Evolutionary conservation across 2,797 vertebrate species (phyloP).

Genomic region (Hippopotamyrus pictus): DNA sequence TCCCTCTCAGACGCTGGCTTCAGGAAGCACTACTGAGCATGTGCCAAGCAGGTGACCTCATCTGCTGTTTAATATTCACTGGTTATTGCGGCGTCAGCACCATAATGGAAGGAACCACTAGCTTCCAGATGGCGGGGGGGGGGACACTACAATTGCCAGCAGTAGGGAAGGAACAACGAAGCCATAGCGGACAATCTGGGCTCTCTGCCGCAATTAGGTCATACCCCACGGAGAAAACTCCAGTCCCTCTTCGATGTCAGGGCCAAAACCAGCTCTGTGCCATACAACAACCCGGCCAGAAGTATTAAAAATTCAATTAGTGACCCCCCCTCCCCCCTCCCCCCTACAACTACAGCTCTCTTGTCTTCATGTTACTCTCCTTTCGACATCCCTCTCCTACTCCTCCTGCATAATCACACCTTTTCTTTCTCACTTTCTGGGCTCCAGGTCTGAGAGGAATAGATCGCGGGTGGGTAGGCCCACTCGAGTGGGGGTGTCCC

Average conservation of each 20-base stretch:
- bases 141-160: neutral
- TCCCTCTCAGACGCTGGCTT: neutral
- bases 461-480: neutral
- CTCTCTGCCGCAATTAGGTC: neutral
- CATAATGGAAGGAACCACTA: neutral
- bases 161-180: neutral
- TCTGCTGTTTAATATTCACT: neutral
- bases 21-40: neutral
- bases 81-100: neutral
- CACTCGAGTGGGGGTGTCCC: neutral
- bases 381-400: neutral
- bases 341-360: neutral
- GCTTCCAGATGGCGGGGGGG: neutral
- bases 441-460: neutral
- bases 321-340: neutral
- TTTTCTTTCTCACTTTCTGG: neutral
- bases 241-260: neutral
- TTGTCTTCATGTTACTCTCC: neutral
- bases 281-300: neutral
- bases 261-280: neutral
- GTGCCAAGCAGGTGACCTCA: neutral
- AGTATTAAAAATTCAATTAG: neutral
- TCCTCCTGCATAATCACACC: neutral
- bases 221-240: neutral
- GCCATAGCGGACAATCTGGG: neutral